phyloP scores from a whole-genome alignment of 2,113 vertebrate genomes.

The Paramormyrops kingsleyae region DNA sequence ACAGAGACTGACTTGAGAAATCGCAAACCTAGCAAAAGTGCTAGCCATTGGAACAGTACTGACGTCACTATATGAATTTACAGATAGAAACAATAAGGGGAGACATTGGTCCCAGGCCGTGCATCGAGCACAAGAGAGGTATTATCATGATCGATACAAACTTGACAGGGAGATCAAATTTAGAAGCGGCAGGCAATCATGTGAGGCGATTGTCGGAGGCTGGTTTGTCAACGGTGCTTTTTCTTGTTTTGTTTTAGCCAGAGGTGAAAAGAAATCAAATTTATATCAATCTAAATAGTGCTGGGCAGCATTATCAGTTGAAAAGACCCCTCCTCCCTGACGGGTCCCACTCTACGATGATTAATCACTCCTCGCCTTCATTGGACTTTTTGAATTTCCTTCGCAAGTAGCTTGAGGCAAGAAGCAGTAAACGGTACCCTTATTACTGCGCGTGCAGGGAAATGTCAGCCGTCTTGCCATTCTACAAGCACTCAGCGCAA shows the following conservation, averaged over 20 bases:
- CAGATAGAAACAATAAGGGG: not conserved
- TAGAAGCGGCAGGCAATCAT: conserved; percentile 69
- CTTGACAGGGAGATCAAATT: conserved; percentile 60
- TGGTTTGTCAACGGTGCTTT: conserved; percentile 41
- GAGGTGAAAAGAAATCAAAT: conserved; percentile 87
- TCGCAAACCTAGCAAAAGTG: not conserved
- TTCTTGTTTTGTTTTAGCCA: conserved; percentile 62
- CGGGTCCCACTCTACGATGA: conserved; percentile 91
- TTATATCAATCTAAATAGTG: conserved; percentile 94
- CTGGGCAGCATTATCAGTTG: conserved; percentile 95
- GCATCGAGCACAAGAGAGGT: conserved; percentile 54
- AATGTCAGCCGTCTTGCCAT: conserved; percentile 68
- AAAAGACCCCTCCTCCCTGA: conserved; percentile 88
- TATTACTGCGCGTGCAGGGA: conserved; percentile 91
- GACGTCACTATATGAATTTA: not conserved
- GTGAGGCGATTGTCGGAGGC: conserved; percentile 67
- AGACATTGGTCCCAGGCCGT: conserved; percentile 43
- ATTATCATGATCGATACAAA: conserved; percentile 56
- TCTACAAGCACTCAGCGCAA: conserved; percentile 23
- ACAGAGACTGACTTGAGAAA: conserved; percentile 27
- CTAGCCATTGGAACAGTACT: too few species aligned
- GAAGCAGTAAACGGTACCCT: conserved; percentile 84
- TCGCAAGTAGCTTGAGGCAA: conserved; percentile 86
- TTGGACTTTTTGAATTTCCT: conserved; percentile 86
- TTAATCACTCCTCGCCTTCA: conserved; percentile 96